Base-by-base conservation (phyloP, 2,888 invertebrate genomes). In the Tetropium fuscum region DNA sequence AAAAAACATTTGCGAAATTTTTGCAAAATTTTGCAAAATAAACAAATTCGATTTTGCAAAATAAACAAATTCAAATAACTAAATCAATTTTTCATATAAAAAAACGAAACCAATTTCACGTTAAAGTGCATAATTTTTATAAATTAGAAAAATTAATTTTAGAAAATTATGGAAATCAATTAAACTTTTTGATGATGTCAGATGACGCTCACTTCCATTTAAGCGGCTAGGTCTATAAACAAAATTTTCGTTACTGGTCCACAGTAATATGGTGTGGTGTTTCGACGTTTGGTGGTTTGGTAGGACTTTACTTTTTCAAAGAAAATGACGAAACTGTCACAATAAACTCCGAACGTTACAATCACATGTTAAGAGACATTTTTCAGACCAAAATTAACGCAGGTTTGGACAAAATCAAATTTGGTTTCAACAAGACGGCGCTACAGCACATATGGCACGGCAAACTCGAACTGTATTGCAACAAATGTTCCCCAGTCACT, bases 131-230 rank as follows among this genome's bases (percentile, higher is more conserved):
- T n/a, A n/a, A n/a, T n/a, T n/a, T n/a, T n/a, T n/a, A n/a, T n/a
- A n/a, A n/a, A n/a, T n/a, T n/a, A n/a, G n/a, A n/a, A n/a, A n/a
- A n/a, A n/a, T n/a, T n/a, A 36, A 36, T 36, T 36, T 36, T 36
- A 36, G 36, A 36, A 36, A 11, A 36, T 36, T 11, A 36, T 36
- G 36, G 13, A 36, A 36, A 36, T 15, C 36, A 7, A 11, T 36
- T 36, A 36, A 36, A 36, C 13, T 36, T 7, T 13, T 36, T 36
- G 36, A 15, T 36, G 36, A 36, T 13, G n/a, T n/a, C n/a, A n/a
- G n/a, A n/a, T n/a, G n/a, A n/a, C n/a, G 36, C 36, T 36, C 36
- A 36, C 5, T 36, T 36, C 11, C 3, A 36, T 36, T 36, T 36
- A 36, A 36, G 36, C 30, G 30, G 30, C 8, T 30, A 30, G 8